A percentile compares a stretch with the other conserved stretches of the same genome.
phyloP scores from a whole-genome alignment of 2,113 vertebrate genomes.

The Laterallus jamaicensis region DNA sequence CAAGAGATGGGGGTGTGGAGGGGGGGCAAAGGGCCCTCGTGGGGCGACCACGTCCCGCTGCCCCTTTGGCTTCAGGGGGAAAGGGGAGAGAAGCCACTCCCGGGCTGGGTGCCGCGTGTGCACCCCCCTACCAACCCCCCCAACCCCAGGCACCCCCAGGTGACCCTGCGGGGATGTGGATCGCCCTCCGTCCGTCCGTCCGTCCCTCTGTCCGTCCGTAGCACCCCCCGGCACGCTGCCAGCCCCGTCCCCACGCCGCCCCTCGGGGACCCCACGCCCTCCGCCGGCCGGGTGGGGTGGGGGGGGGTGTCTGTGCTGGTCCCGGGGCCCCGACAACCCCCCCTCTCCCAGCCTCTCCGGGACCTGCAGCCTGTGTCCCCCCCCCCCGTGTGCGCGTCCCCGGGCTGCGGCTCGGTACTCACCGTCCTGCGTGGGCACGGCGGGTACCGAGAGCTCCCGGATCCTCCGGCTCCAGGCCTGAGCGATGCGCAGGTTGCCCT shows the following conservation, averaged over 20 bases:
- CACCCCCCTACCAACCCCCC: too few relatives aligned
- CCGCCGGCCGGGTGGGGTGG: background rate
- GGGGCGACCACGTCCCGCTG: background rate
- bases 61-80: background rate
- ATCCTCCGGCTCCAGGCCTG: constrained; percentile 45
- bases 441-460: constrained; percentile 32
- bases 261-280: background rate
- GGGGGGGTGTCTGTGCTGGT: background rate
- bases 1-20: fast-evolving
- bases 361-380: background rate
- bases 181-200: background rate
- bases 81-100: background rate
- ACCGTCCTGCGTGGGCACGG: constrained; percentile 23
- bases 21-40: background rate
- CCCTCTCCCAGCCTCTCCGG: background rate
- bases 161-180: background rate
- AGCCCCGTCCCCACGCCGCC: background rate
- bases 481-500: constrained; percentile 39
- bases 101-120: too few relatives aligned
- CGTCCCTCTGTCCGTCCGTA: background rate
- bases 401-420: background rate
- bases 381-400: too few relatives aligned
- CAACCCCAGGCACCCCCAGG: background rate
- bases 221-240: background rate
- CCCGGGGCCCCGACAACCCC: background rate